Conservation (phyloP, 1,140 invertebrate genomes). For the Coelopa frigida region DNA sequence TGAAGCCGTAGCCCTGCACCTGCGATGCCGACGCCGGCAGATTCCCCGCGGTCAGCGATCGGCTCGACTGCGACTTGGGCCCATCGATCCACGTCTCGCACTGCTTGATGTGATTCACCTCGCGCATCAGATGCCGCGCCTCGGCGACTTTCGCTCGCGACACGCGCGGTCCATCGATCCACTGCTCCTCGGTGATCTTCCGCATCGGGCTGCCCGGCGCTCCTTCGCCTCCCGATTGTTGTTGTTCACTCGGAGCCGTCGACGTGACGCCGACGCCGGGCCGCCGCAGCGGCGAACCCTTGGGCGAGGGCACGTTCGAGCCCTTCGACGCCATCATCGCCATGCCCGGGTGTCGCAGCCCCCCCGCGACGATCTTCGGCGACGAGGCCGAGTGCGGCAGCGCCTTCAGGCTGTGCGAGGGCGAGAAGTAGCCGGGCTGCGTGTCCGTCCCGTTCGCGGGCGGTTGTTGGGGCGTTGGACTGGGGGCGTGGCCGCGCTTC, state of each 20-base stretch:
- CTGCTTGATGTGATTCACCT: conserved; percentile 64
- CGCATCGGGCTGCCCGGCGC: conserved; percentile 36
- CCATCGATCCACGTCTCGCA: conserved; percentile 92
- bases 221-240: conserved; percentile 34
- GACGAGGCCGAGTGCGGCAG: conserved; percentile 15
- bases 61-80: conserved; percentile 51
- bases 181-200: conserved; percentile 71
- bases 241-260: conserved; percentile 41
- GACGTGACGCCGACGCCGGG: conserved; percentile 24
- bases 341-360: conserved; percentile 15
- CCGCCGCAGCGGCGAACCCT: conserved; percentile 51
- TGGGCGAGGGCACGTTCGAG: conserved; percentile 48
- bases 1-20: conserved; percentile 66
- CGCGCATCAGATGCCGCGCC: conserved; percentile 68
- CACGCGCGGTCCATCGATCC: conserved; percentile 91
- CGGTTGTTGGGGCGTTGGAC: conserved; percentile 4
- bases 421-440: conserved; percentile 12
- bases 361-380: conserved; percentile 19
- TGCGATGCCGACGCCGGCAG: conserved; percentile 30
- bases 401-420: conserved; percentile 15
- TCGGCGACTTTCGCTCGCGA: conserved; percentile 75
- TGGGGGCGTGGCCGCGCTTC: conserved; percentile 22
- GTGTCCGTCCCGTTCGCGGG: conserved; percentile 17
- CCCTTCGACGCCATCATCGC: conserved; percentile 32
- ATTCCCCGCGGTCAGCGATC: conserved; percentile 33